Evolutionary conservation across 1,140 invertebrate species (phyloP).

Genomic region (Megathymus violae): DNA sequence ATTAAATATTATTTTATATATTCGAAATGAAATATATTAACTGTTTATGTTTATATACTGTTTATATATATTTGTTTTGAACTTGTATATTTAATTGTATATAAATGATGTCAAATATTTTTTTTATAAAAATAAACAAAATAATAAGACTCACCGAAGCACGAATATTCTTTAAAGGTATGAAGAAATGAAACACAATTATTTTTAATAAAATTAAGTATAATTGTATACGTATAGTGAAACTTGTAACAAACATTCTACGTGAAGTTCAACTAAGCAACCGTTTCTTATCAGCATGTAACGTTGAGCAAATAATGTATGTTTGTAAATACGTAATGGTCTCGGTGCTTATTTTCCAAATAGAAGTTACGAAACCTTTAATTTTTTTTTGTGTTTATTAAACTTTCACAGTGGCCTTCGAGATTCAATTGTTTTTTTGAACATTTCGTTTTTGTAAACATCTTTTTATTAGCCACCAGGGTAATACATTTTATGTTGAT

Average conservation of each 20-base stretch:
- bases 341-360: constrained; percentile 35
- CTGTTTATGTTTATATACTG: too few relatives aligned
- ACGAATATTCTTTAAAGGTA: not conserved
- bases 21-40: too few relatives aligned
- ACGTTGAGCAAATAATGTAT: constrained; percentile 34
- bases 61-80: too few relatives aligned
- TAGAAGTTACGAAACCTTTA: constrained; percentile 45
- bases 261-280: constrained; percentile 24
- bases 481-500: constrained; percentile 65
- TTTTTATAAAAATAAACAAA: too few relatives aligned
- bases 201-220: constrained; percentile 1
- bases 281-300: constrained; percentile 47
- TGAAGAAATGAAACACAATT: constrained; percentile 3
- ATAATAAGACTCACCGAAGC: constrained; percentile 15
- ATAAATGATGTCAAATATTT: too few relatives aligned
- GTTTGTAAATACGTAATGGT: constrained; percentile 44
- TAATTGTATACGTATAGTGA: constrained; percentile 18
- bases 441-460: constrained; percentile 67
- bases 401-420: constrained; percentile 61
- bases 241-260: constrained; percentile 14
- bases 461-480: constrained; percentile 64
- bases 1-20: too few relatives aligned
- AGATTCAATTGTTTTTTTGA: constrained; percentile 57
- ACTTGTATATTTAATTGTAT: too few relatives aligned
- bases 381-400: constrained; percentile 55